These are phyloP conservation scores for Luehdorfia chinensis DNA, from an alignment of 1,140 invertebrate species.

Conservation along the genomic window DNA sequence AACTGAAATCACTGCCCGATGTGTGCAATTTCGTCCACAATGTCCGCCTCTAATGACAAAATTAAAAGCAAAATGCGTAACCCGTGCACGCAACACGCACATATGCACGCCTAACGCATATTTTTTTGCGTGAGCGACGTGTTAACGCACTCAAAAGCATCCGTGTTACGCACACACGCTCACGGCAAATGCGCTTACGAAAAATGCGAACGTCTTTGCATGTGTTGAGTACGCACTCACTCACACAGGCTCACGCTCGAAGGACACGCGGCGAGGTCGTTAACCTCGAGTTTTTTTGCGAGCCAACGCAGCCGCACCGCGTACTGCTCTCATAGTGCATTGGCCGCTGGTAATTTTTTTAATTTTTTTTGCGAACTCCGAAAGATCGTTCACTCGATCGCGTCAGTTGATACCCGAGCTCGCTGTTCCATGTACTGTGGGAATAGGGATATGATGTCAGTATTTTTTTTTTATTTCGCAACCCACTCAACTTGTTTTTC, in stretches of 20 bases:
- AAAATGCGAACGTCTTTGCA: slow-evolving; percentile 29
- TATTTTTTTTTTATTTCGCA: slow-evolving; percentile 36
- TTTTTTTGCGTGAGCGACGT: slow-evolving; percentile 50
- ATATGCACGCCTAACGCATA: slow-evolving; percentile 20
- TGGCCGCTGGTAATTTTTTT: slow-evolving; percentile 57
- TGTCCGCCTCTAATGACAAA: slow-evolving; percentile 50
- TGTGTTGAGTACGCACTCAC: slow-evolving; percentile 30
- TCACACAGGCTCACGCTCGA: slow-evolving; percentile 59
- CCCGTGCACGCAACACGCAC: slow-evolving; percentile 26
- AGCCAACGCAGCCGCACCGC: slow-evolving; percentile 52
- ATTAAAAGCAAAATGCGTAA: slow-evolving; percentile 59
- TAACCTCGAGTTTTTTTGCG: slow-evolving; percentile 70
- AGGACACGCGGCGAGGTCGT: slow-evolving; percentile 68
- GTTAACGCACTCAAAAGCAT: slow-evolving; percentile 57
- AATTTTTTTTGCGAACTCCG: slow-evolving; percentile 39
- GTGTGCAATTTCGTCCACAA: slow-evolving; percentile 36
- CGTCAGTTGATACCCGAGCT: slow-evolving; percentile 38
- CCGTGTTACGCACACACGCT: slow-evolving; percentile 48
- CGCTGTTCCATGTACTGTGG: slow-evolving; percentile 30
- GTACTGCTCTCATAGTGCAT: slow-evolving; percentile 56
- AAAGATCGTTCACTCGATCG: slow-evolving; percentile 63
- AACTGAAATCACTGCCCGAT: slow-evolving; percentile 33
- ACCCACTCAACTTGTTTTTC: slow-evolving; percentile 32
- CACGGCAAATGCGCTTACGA: slow-evolving; percentile 25
- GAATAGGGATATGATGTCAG: slow-evolving; percentile 67